Base-by-base conservation (phyloP, 2,888 invertebrate species). In the Drosophila antonietae region DNA sequence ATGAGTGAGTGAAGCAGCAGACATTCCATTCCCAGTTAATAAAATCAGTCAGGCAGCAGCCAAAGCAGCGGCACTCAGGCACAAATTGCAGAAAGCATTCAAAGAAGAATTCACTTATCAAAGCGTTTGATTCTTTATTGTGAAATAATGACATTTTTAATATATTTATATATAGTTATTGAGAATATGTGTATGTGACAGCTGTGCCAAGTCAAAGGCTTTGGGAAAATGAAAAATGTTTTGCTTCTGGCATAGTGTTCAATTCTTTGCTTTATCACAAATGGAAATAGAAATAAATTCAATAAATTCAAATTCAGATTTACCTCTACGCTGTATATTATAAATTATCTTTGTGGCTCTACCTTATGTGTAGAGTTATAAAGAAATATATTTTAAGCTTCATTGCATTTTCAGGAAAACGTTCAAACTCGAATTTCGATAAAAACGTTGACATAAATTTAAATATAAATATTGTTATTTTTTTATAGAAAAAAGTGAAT, bases 41-140 rank as follows among this genome's bases (percentile, higher is more conserved):
- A 84, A 87, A 87, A 87, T 75, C 70, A 67, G 61, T 51, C 84
- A 73, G 73, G 65, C 79, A 72, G 73, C 70, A 64, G 75, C 75
- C 71, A 78, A 69, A 72, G 68, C 76, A 64, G 47, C 59, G 41
- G 23, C 64, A 43, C 41, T 37, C 58, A 15, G 39, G 15, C 35
- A 68, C 55, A 58, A n/a, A 47, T 20, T 44, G 44, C 20, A 44
- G 44, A 31, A 64, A 70, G 33, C 18, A 64, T 28, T 15, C 35
- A n/a, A 6, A 53, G 9, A 8, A 8, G 14, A 20, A 20, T 7
- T 56, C 52, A 41, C 5, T 31, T 31, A 31, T 31, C 28, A 49
- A 33, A 31, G 49, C 18, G 33, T 51, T 31, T 31, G 47, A n/a
- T 31, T 31, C n/a, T 31, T 31, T 49, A n/a, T 10, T 10, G 31